Evolutionary conservation across 2,113 vertebrate genomes (phyloP), one percentile per base, ranked within the genome.

Genomic region (Sitta europaea): DNA sequence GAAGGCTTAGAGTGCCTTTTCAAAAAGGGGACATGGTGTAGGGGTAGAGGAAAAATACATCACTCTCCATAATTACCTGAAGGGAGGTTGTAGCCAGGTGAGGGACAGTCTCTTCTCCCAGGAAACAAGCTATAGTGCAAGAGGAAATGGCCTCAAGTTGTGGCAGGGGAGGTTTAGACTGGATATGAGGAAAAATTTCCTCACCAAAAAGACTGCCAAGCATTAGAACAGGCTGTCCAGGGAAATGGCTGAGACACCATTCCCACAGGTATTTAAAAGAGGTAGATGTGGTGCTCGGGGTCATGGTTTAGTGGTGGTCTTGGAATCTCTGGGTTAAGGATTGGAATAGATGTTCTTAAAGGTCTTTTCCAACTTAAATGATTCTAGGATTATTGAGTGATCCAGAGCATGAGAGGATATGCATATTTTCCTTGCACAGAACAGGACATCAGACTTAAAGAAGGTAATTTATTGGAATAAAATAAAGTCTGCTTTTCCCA

Each of bases 311-410:
- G 38, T 40, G 21, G 17, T 40, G 20, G n/a, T 27, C 58, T 53
- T 79, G 10, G 58, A 25, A 78, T 38, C 0, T 0, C 18, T 58
- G 27, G 3, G 17, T 66, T 72, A 40, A 53, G 8, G 14, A 22
- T 23, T 78, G 45, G 25, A 53, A 28, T 35, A 31, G 6, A 19
- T 35, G 12, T 16, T 65, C 51, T 40, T 40, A 31, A 45, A 51
- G 12, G 16, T 67, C 33, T 21, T 59, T 58, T 53, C 20, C 28
- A 45, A 4, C 24, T 2, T 47, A 35, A 74, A 40, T 36, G 5
- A 31, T 62, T 54, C 35, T 4, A 9, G 40, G 17, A 11, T 47
- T 74, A 45, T 7, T 53, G 63, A 73, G 14, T 55, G n/a, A 42
- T 68, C 15, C 48, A 43, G 48, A 79, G 28, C 21, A 21, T 3